Conservation (phyloP, 2,888 invertebrate species). For the Psylliodes chrysocephalus region DNA sequence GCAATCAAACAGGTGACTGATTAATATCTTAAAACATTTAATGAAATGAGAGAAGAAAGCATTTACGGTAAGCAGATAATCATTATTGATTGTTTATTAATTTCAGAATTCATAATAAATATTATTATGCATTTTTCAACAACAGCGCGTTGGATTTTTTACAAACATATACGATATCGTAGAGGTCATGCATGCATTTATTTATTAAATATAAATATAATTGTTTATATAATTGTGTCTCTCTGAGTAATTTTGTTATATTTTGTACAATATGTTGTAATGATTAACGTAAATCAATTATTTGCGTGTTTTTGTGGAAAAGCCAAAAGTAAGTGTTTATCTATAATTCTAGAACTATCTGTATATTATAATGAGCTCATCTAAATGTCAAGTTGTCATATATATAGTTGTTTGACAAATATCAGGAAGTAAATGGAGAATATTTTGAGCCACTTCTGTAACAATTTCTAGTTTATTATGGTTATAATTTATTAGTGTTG, state of each 20-base stretch:
- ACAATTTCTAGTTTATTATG: no score
- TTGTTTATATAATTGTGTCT: neutral
- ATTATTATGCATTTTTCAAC: neutral
- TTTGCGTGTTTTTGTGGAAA: neutral
- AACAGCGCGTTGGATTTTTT: neutral
- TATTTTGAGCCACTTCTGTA: no score
- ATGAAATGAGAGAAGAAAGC: conserved; percentile 23
- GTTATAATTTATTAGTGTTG: no score
- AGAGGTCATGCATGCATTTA: neutral
- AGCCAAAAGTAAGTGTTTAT: neutral
- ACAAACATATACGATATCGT: conserved; percentile 17
- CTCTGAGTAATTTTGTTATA: neutral
- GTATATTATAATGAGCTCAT: no score
- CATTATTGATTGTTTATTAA: neutral
- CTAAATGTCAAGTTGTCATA: no score
- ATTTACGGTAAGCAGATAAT: conserved; percentile 14
- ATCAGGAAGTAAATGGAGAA: no score
- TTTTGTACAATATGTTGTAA: neutral
- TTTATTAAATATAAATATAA: neutral
- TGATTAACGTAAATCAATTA: neutral
- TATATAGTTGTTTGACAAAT: no score
- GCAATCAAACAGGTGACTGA: no score
- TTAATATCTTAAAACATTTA: no score
- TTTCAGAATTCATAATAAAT: neutral
- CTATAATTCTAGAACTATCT: no score